phyloP scores from a whole-genome alignment of 2,888 invertebrate species.

The Eupeodes luniger region DNA sequence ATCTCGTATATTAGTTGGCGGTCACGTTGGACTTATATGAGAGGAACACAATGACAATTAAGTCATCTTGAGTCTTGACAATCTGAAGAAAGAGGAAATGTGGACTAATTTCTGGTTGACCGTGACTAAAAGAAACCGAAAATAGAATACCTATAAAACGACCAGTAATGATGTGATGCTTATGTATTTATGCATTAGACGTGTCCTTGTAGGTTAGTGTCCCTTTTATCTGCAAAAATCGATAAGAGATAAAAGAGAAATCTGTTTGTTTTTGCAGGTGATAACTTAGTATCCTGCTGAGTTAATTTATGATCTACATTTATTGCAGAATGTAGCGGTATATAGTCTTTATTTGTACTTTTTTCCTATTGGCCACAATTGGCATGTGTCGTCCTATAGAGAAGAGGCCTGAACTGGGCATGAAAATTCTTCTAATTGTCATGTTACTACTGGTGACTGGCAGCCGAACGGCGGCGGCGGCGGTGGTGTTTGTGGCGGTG shows the following conservation, averaged over 20 bases:
- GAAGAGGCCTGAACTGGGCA: background rate
- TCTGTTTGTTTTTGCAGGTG: slow-evolving; percentile 73
- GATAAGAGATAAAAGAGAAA: slow-evolving; percentile 40
- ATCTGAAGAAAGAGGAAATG: slow-evolving; percentile 67
- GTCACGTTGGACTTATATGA: slow-evolving; percentile 59
- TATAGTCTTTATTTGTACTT: background rate
- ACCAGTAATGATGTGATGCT: background rate
- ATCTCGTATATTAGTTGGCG: slow-evolving; percentile 73
- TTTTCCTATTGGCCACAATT: slow-evolving; percentile 48
- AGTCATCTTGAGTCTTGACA: slow-evolving; percentile 55
- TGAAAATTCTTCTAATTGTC: slow-evolving; percentile 46
- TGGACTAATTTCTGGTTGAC: slow-evolving; percentile 76
- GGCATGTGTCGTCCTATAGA: slow-evolving; percentile 58
- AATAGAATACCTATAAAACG: slow-evolving; percentile 7
- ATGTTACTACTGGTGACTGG: slow-evolving; percentile 10
- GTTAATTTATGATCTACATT: slow-evolving; percentile 68
- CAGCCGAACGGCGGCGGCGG: background rate
- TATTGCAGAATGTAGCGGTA: slow-evolving; percentile 57
- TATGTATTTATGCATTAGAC: background rate
- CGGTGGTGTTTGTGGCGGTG: background rate
- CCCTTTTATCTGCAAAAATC: slow-evolving; percentile 2
- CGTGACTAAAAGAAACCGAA: slow-evolving; percentile 75
- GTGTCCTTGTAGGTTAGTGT: slow-evolving; percentile 39
- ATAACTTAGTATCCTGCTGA: slow-evolving; percentile 59
- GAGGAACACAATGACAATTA: slow-evolving; percentile 65